Evolutionary conservation across 2,113 vertebrate species (phyloP).

Genomic region (Colinus virginianus): DNA sequence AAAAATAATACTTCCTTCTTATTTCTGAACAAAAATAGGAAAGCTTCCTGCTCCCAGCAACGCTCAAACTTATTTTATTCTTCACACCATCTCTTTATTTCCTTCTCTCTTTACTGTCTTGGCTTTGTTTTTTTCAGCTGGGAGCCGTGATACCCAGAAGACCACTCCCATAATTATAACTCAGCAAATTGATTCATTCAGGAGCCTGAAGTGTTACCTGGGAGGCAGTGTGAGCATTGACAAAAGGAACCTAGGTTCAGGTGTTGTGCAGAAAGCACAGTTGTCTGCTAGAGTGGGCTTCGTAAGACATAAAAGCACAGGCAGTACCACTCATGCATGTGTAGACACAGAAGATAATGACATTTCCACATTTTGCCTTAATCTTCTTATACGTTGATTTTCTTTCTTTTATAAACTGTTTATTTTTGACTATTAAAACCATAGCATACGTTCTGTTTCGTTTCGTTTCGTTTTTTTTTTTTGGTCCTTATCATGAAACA

Average conservation of each 20-base stretch:
- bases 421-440: constrained; percentile 1
- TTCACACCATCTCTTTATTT: neutral
- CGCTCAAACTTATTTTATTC: neutral
- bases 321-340: neutral
- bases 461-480: neutral
- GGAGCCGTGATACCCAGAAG: neutral
- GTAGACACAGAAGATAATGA: neutral
- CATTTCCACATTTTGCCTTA: neutral
- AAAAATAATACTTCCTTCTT: neutral
- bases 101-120: neutral
- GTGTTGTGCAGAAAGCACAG: neutral
- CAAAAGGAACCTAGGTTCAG: neutral
- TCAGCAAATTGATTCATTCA: neutral
- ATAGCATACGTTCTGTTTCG: neutral
- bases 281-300: neutral
- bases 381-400: neutral
- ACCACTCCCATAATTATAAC: neutral
- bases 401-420: neutral
- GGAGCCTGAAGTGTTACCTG: neutral
- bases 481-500: neutral
- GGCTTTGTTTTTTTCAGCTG: constrained; percentile 5
- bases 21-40: neutral
- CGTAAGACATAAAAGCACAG: neutral
- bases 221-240: neutral
- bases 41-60: neutral